These are phyloP conservation scores for Sternarchorhynchus goeldii DNA, from an alignment of 2,797 vertebrate species.

Conservation along the genomic window DNA sequence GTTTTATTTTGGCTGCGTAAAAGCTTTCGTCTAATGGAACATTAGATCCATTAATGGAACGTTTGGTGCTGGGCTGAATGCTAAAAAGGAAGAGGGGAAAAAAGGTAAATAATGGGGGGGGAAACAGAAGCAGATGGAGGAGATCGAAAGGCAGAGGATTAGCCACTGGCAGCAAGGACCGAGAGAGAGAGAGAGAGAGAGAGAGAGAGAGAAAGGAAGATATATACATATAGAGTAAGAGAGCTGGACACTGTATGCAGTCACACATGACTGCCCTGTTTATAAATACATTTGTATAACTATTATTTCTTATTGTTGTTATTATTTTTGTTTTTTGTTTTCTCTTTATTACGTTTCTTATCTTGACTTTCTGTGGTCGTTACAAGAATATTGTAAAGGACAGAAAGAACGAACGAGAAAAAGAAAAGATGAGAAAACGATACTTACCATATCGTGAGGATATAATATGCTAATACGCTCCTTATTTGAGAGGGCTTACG, in stretches of 20 bases:
- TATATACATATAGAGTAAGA: too few species aligned
- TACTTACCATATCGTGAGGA: conserved; percentile 71
- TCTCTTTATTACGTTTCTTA: conserved; percentile 73
- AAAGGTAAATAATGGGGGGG: neutral
- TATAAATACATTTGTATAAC: too few species aligned
- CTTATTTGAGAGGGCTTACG: conserved; percentile 74
- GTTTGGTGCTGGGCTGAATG: neutral
- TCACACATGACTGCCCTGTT: too few species aligned
- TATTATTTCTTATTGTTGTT: neutral
- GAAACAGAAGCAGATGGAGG: neutral
- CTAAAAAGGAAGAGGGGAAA: conserved; percentile 13
- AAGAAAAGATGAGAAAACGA: conserved; percentile 39
- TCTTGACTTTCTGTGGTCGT: conserved; percentile 67
- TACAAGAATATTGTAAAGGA: conserved; percentile 52
- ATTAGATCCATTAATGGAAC: too few species aligned
- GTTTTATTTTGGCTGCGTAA: neutral
- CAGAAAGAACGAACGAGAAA: neutral
- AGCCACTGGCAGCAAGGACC: neutral
- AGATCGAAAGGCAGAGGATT: conserved; percentile 6
- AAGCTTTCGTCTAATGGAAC: conserved; percentile 1
- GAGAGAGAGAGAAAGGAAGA: too few species aligned
- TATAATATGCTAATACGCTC: conserved; percentile 74
- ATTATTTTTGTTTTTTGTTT: conserved; percentile 46
- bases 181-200: too few species aligned
- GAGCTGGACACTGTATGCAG: too few species aligned